Base-by-base conservation (phyloP, 2,797 vertebrate species). In the Girardinus metallicus region DNA sequence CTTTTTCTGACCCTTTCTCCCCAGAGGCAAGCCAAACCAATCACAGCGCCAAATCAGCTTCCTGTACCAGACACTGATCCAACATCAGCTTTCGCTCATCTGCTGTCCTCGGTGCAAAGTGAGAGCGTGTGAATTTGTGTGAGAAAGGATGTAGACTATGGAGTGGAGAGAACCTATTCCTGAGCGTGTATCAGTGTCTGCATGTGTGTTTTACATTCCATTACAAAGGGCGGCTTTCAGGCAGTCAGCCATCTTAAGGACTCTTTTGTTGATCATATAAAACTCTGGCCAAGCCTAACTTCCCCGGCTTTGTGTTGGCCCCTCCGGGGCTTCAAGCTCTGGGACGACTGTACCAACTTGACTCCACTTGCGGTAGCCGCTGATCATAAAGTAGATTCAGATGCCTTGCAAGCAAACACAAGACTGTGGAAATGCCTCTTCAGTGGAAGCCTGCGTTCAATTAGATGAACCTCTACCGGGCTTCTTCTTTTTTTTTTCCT, bases 11-110 rank as follows among this genome's bases (percentile, higher is more conserved):
- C 94, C 93, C 88, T 26, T 36, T 87, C 85, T 92, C 89, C 94
- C 92, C 81, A 46, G 91, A 87, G 93, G 91, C 84, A 86, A 87
- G 93, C 89, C 96, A 96, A 95, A 90, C 96, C 96, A 96, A 96
- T 97, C 95, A 96, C 93, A 95, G 94, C 95, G 96, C 96, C 96
- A 96, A 96, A 97, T 96, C 91, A 85, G 89, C 93, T 93, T 94
- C 92, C 92, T 92, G 91, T 89, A 88, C 88, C 49, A 87, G 86
- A 94, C 91, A 83, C 91, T 87, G 87, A 91, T 94, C 89, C 87
- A 89, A 88, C 91, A 92, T 91, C 93, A 92, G 91, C 90, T 91
- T 92, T 88, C 71, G 66, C 89, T 93, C 90, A 89, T 91, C 91
- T 90, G 88, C 31, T 89, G 87, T 79, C 86, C 88, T 74, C 26